These are phyloP conservation scores for Macrophya annulata DNA, from an alignment of 2,888 invertebrate species.

Conservation along the genomic window DNA sequence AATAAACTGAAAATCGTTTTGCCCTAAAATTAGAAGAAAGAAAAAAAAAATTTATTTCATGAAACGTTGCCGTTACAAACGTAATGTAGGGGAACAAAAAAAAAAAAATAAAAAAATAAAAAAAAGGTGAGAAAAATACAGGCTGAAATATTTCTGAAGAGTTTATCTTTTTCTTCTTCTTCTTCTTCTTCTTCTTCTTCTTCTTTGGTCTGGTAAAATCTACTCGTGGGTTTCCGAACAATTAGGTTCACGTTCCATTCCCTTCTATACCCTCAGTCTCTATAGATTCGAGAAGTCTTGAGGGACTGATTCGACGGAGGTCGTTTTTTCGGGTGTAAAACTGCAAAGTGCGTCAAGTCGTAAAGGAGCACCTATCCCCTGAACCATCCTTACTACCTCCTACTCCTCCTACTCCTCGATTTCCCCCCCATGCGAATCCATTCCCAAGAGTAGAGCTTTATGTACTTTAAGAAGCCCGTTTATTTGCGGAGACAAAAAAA, in stretches of 20 bases:
- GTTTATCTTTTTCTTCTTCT: background rate
- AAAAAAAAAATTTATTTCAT: background rate
- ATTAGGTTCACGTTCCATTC: constrained; percentile 33
- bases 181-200: background rate
- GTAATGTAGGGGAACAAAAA: background rate
- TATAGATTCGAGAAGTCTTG: constrained; percentile 40
- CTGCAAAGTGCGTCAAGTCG: constrained; percentile 57
- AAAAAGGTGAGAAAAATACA: background rate
- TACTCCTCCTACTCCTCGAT: background rate
- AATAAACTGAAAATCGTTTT: constrained; percentile 24
- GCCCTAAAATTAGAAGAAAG: background rate
- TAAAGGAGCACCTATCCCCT: constrained; percentile 53
- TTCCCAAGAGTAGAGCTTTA: constrained; percentile 46
- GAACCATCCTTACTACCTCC: constrained; percentile 33
- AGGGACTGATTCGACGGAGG: constrained; percentile 45
- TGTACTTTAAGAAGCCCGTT: constrained; percentile 35
- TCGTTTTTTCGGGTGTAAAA: constrained; percentile 56
- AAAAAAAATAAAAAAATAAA: too few species aligned
- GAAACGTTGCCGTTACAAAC: background rate
- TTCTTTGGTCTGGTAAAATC: background rate
- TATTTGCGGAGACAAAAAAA: constrained; percentile 24
- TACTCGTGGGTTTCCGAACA: constrained; percentile 43
- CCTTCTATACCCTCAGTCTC: background rate
- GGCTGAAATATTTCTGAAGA: background rate
- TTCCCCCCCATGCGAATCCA: constrained; percentile 21